phyloP scores from a whole-genome alignment of 2,113 vertebrate genomes.

The Macroglossus sobrinus region DNA sequence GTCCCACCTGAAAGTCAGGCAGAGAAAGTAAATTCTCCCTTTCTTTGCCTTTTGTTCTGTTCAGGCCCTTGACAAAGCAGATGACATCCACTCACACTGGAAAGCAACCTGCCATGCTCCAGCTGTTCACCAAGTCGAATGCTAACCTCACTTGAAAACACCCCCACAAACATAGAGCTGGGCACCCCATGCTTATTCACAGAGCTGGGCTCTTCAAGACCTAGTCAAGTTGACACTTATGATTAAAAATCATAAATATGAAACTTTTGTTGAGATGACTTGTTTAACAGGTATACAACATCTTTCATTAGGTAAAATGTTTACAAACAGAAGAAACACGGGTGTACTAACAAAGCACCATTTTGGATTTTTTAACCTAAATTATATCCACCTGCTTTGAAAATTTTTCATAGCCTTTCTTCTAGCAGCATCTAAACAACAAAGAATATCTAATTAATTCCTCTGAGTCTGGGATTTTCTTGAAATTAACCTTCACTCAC shows the following conservation, averaged over 20 bases:
- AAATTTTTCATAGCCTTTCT: neutral
- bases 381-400: neutral
- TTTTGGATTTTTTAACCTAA: neutral
- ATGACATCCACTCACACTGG: neutral
- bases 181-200: neutral
- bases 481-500: neutral
- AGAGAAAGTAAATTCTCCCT: neutral
- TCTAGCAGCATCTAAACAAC: neutral
- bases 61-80: neutral
- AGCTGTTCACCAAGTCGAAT: neutral
- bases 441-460: neutral
- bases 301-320: neutral
- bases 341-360: neutral
- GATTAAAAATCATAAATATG: neutral
- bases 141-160: neutral
- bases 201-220: neutral
- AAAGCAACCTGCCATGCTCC: neutral
- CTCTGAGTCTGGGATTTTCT: neutral
- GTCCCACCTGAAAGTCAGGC: neutral
- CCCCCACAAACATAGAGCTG: neutral
- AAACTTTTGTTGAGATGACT: neutral
- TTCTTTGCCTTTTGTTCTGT: no score
- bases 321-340: neutral
- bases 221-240: neutral
- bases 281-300: neutral